Evolutionary conservation across 2,888 invertebrate genomes (phyloP), one percentile per base, ranked within the genome.

Genomic region (Volucella bombylans): DNA sequence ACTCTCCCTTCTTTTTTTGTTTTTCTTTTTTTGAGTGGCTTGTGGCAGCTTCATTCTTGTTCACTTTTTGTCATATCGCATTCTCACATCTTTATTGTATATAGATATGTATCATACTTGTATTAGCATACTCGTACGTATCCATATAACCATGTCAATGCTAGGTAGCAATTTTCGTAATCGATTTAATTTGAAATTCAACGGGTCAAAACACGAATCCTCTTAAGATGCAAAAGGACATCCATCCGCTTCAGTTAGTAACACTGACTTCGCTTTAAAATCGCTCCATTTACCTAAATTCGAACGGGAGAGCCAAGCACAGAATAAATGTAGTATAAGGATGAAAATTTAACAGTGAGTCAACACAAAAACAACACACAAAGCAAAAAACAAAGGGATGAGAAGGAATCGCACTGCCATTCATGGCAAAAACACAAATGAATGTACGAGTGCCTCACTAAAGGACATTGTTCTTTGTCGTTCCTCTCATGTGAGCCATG

Each of bases 391-490:
- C 45, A 74, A 39, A 68, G 72, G 62, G 52, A 71, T 80, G 54
- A 80, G 69, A 76, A 67, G 59, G 59, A 80, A 76, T 80, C 80
- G 71, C 74, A 54, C 52, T 59, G 59, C 73, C 73, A 79, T 82
- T 82, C 83, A 83, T 83, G 61, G 74, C 61, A 71, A 79, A 61
- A 65, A 72, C 72, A 81, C 41, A 76, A 81, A 72, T 85, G 81
- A 85, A 81, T 85, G 81, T 72, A 76, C 45, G 80, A 54, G 65
- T 11, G 52, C 62, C 45, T 79, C 65, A 73, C 85, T 67, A 81
- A 85, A 85, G 85, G 76, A 85, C 85, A 81, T 81, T 81, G 85
- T 85, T 77, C 76, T 49, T 64, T 12, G 55, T 31, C 52, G 71
- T 54, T 50, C 64, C 76, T 72, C 81, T 61, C 81, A 71, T 83